Percentiles rank a stretch among this genome's conserved stretches.
phyloP scores from a whole-genome alignment of 2,888 invertebrate species.

The Calameuta idolon region DNA sequence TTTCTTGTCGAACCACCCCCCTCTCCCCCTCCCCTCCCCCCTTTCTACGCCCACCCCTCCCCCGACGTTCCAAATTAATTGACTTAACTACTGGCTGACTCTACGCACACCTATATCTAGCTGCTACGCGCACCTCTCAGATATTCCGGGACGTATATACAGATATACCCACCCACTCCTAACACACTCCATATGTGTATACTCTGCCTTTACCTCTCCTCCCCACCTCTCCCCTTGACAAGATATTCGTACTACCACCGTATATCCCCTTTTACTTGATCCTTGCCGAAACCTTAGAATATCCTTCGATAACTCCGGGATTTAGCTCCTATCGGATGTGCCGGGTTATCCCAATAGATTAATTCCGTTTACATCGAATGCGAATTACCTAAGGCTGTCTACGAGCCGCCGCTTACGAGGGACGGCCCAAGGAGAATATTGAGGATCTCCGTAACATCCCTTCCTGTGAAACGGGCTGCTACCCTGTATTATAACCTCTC shows the following conservation, averaged over 20 bases:
- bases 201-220: neutral
- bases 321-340: neutral
- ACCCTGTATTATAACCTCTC: neutral
- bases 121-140: neutral
- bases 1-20: constrained; percentile 15
- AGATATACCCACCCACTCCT: neutral
- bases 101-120: neutral
- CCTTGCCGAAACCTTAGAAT: neutral
- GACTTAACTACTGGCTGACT: constrained; percentile 21
- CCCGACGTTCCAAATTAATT: constrained; percentile 26
- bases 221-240: too few relatives aligned
- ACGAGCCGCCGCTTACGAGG: neutral
- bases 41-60: neutral
- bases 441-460: neutral
- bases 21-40: neutral
- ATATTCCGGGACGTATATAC: neutral
- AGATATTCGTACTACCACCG: neutral
- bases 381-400: neutral
- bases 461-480: neutral
- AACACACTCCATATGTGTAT: neutral
- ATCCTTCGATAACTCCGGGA: neutral
- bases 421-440: neutral
- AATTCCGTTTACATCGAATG: constrained; percentile 8
- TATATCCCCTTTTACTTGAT: neutral
- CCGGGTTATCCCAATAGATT: constrained; percentile 1